These are phyloP conservation scores for Acrocephalus arundinaceus DNA, from an alignment of 2,113 vertebrate genomes.

Conservation along the genomic window DNA sequence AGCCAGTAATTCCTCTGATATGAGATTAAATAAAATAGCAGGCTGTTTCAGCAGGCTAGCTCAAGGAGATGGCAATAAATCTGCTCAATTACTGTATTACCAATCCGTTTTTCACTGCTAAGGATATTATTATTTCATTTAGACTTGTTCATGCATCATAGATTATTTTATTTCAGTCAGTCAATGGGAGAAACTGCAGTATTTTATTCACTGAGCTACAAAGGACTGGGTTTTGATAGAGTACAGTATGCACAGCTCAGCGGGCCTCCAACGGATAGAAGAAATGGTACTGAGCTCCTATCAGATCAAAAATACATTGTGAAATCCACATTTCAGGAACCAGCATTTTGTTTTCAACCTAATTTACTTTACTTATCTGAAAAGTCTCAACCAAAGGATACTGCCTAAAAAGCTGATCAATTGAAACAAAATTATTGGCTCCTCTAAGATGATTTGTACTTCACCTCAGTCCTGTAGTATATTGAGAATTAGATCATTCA, in stretches of 20 bases:
- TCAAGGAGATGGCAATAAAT: conserved; percentile 92
- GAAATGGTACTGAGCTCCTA: conserved; percentile 45
- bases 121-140: conserved; percentile 99
- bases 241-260: conserved; percentile 66
- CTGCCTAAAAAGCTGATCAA: conserved; percentile 88
- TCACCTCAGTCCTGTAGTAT: conserved; percentile 84
- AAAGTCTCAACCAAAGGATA: conserved; percentile 80
- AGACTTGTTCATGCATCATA: conserved; percentile 96
- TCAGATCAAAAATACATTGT: conserved; percentile 18
- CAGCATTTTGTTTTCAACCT: conserved; percentile 69
- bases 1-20: conserved; percentile 95
- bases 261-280: conserved; percentile 11
- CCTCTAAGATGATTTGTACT: conserved; percentile 92
- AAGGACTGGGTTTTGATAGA: conserved; percentile 76
- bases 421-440: conserved; percentile 89
- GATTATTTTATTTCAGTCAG: conserved; percentile 96
- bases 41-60: conserved; percentile 88
- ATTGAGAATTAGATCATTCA: conserved; percentile 90
- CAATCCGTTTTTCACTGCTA: conserved; percentile 94
- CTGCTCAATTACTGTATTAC: conserved; percentile 95
- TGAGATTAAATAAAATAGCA: conserved; percentile 98
- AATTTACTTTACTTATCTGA: conserved; percentile 84
- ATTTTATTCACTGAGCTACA: conserved; percentile 83
- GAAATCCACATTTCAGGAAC: conserved; percentile 42
- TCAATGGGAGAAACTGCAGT: conserved; percentile 90